Percentiles rank a stretch among this genome's conserved stretches.
Evolutionary conservation across 2,888 invertebrate species (phyloP).

Genomic region (Eulithis testata): DNA sequence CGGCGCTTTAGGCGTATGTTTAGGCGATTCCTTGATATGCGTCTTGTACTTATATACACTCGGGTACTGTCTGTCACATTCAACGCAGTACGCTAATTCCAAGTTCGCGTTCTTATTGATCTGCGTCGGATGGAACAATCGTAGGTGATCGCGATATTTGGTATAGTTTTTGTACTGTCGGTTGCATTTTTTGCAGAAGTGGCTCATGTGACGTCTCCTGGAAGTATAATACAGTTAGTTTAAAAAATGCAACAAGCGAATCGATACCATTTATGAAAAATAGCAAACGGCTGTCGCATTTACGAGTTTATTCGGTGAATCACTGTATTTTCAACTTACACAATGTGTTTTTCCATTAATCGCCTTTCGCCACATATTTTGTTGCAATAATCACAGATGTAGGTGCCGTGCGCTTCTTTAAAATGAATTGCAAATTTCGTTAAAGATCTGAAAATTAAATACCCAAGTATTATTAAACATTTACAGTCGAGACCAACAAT

Average conservation of each 20-base stretch:
- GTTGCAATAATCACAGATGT: constrained; percentile 60
- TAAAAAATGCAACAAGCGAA: no score
- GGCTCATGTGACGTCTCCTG: constrained; percentile 26
- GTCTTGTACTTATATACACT: constrained; percentile 55
- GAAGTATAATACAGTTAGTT: background rate
- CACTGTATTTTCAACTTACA: constrained; percentile 45
- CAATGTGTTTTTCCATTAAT: constrained; percentile 53
- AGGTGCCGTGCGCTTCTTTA: constrained; percentile 47
- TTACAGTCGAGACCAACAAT: background rate
- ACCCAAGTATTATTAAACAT: background rate
- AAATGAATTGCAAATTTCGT: constrained; percentile 55
- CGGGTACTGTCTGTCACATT: constrained; percentile 63
- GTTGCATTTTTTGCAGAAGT: constrained; percentile 32
- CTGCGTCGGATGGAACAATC: constrained; percentile 47
- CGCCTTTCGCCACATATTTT: constrained; percentile 46
- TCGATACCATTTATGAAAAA: no score
- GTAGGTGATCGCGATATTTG: constrained; percentile 53
- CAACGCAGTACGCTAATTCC: constrained; percentile 66
- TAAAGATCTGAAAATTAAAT: constrained; percentile 46
- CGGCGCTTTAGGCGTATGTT: constrained; percentile 57
- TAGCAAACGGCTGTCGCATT: no score
- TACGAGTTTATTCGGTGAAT: no score
- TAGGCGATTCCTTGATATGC: constrained; percentile 57
- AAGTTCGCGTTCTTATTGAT: constrained; percentile 49
- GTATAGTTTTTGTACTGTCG: constrained; percentile 31